Percentiles rank a stretch among this genome's conserved stretches.
phyloP scores from a whole-genome alignment of 2,113 vertebrate species.

The Morone saxatilis region DNA sequence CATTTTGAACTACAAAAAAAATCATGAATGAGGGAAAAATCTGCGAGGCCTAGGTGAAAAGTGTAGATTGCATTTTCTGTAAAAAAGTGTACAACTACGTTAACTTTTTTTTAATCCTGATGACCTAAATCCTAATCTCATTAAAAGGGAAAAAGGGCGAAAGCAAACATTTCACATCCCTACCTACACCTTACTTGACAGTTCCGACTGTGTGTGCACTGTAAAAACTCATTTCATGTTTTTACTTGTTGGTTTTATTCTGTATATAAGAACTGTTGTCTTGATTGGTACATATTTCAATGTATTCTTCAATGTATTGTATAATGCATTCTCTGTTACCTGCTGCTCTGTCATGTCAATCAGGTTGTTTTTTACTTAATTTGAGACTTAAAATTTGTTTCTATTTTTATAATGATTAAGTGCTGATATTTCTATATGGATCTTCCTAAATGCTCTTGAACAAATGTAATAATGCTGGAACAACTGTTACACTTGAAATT shows the following conservation, averaged over 20 bases:
- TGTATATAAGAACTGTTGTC: constrained; percentile 45
- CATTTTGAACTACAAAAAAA: not conserved
- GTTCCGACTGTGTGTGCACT: constrained; percentile 28
- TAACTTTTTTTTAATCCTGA: not conserved
- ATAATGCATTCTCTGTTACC: constrained; percentile 3
- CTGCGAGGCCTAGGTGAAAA: not conserved
- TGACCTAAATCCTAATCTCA: not conserved
- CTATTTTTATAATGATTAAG: constrained; percentile 28
- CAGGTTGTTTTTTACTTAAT: constrained; percentile 41
- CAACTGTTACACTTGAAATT: constrained; percentile 77
- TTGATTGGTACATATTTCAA: constrained; percentile 52
- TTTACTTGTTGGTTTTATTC: constrained; percentile 34
- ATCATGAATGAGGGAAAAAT: constrained; percentile 1
- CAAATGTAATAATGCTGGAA: constrained; percentile 68
- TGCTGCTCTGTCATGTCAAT: constrained; percentile 29
- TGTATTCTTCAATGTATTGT: not conserved
- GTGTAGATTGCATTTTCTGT: not conserved
- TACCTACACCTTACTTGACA: not conserved
- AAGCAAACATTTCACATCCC: constrained; percentile 5
- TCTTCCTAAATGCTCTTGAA: constrained; percentile 39
- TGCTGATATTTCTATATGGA: constrained; percentile 6
- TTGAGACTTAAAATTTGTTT: constrained; percentile 27
- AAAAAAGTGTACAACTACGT: not conserved
- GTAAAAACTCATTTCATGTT: constrained; percentile 36
- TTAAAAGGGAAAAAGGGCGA: not conserved